Evolutionary conservation across 2,888 invertebrate species (phyloP), one percentile per base, ranked within the genome.

Genomic region (Xestia ashworthii): DNA sequence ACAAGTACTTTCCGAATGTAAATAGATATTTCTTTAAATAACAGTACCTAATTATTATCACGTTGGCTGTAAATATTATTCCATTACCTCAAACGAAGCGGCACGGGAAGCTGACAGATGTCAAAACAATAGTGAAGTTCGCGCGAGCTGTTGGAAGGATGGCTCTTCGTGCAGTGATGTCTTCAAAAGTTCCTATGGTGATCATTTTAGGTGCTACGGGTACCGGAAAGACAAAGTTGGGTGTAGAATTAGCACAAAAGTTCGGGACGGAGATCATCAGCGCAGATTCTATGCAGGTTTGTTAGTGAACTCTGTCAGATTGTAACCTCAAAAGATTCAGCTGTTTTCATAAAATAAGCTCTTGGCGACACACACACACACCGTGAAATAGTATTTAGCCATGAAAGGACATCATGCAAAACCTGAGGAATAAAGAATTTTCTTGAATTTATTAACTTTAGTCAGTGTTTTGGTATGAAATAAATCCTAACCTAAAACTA

Each of bases 271-370:
- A 99, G 97, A 98, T 99, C 78, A 98, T 99, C 80, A 99, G 99
- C 92, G 99, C 99, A 0, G 99, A 99, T 97, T 99, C 99, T 38
- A 99, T 99, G 99, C 99, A 99, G 98, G 99, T 99, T 92, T 88
- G 91, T 90, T 64, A 5, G n/a, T 48, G 53, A 72, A 79, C 62
- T 62, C 25, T 58, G n/a, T 53, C 66, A 75, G 44, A 82, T 88
- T 84, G 86, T 95, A 95, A 95, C 95, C 95, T 95, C 89, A 88
- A 93, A 92, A 86, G 16, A 73, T 12, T 22, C 8, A 50, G 14
- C 19, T 73, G 16, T 74, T 83, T 85, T 77, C 41, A 50, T 71
- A 9, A n/a, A 58, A 64, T 9, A 32, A 5, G 14, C 48, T 0
- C 8, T 8, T 22, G 32, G 3, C 1, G 32, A 32, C 32, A 32